Evolutionary conservation across 2,113 vertebrate species (phyloP), one percentile per base, ranked within the genome.

Genomic region (Dipodomys spectabilis): DNA sequence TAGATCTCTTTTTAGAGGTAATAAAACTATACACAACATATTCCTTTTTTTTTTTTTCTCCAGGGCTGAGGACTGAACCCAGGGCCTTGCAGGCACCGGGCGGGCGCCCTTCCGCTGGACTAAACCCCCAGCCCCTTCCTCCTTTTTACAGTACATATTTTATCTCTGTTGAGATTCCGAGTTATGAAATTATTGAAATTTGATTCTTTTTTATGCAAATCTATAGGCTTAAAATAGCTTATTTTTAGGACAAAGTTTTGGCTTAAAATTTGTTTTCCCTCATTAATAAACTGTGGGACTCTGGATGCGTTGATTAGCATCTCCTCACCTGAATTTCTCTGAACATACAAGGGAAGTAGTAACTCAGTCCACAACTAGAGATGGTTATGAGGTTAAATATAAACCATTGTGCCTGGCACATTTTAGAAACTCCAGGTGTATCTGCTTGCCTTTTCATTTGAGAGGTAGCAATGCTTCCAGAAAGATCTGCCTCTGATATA

Each of bases 151-250:
- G 71, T 53, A 74, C 44, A 62, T 28, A 23, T 1, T 39, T 78
- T 72, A 53, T 80, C 49, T 53, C 16, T 53, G 5, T 82, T 39
- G 25, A 82, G 30, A 90, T 65, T 92, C 45, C 45, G 78, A 69
- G 4, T 82, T 85, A 78, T 18, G 28, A 9, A 93, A 82, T 32
- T 85, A 30, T 35, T 90, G 28, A 84, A 88, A 69, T 93, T 92
- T 49, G 49, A 49, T 49, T 18, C 8, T 28, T 67, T 77, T 92
- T 2, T 91, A 18, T 62, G 15, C 0, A n/a, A 39, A 68, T 25
- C 0, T 81, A 7, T 60, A 86, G 65, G 4, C 16, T 83, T 81
- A 62, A 45, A 44, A 53, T 91, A 35, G 16, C 27, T 82, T 67
- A 6, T 20, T 35, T 72, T 72, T 30, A 82, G 65, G 22, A 75